Base-by-base conservation (phyloP, 1,140 invertebrate species). In the Mya arenaria region DNA sequence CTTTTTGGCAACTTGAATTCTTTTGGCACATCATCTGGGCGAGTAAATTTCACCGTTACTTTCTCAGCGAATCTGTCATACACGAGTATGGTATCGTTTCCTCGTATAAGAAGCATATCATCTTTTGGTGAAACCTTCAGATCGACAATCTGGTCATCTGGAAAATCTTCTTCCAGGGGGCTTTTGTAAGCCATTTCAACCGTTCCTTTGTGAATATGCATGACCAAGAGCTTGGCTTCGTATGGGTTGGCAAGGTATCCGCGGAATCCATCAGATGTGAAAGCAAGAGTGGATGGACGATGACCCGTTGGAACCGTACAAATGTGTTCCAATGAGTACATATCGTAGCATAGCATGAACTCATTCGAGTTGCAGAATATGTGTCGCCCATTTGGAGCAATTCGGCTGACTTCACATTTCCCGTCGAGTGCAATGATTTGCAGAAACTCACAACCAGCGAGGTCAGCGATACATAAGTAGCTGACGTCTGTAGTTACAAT, bases 1-100 rank as follows among this genome's bases (percentile, higher is more conserved):
- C 82, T 81, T 30, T 88, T 89, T 28, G 92, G 92, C 41, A 92
- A 81, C 63, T 87, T 87, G 84, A 92, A 92, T 72, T 92, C 90
- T 23, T 85, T 81, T 41, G 91, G 91, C 15, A 92, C 73, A 39
- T 90, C 87, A 0, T 60, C 56, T 32, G 92, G 91, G 41, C 88
- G 78, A 25, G n/a, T 10, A 63, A 92, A 87, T 48, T 82, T 74
- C 8, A 84, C 84, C 28, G 82, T 63, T 10, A 92, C 82, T 58
- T 85, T 85, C 56, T 92, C 90, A 13, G 74, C 72, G 19, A 72
- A 63, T 25, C 87, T 66, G 73, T 89, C 80, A 74, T 92, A 89
- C 10, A 92, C 87, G 8, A 92, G 30, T 15, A 92, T 68, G 48
- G 83, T 86, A 58, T 86, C 80, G 8, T 78, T 56, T 19, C 87